Conservation (phyloP, 2,113 vertebrate genomes). For the Pelecanus crispus region DNA sequence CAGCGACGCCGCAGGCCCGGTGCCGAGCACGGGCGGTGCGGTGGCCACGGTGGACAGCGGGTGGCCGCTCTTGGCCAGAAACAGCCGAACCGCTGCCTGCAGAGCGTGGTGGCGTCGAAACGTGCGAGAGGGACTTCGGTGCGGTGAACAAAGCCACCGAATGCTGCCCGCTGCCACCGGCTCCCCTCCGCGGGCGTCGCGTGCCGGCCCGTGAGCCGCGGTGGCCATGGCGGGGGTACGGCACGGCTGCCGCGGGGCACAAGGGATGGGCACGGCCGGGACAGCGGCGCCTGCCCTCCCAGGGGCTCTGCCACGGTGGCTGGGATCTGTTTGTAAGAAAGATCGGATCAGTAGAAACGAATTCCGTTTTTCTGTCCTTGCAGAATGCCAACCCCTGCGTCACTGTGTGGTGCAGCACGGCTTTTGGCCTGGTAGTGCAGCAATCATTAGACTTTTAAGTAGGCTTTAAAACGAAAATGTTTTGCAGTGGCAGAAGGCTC, state of each 20-base stretch:
- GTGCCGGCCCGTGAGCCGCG: neutral
- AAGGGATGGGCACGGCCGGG: fast-evolving
- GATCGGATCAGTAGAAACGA: fast-evolving
- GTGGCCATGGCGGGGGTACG: fast-evolving
- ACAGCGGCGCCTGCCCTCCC: neutral
- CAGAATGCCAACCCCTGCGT: neutral
- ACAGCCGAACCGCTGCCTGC: fast-evolving
- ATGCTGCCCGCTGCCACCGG: neutral
- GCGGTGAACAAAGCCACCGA: too few species aligned
- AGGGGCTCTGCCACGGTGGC: neutral
- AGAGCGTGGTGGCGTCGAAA: fast-evolving
- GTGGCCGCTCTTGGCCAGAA: neutral
- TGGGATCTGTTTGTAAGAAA: neutral
- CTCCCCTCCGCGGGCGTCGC: fast-evolving
- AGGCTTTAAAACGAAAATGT: neutral
- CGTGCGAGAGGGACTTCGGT: fast-evolving
- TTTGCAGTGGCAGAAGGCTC: neutral
- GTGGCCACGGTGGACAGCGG: fast-evolving
- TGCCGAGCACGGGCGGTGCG: fast-evolving
- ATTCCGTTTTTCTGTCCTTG: neutral
- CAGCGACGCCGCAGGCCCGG: neutral
- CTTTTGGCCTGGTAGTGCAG: neutral
- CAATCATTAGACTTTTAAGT: neutral
- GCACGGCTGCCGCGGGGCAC: neutral
- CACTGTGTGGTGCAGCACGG: fast-evolving